A percentile compares a stretch with the other conserved stretches of the same genome.
Conservation (phyloP, 2,113 vertebrate genomes). For the Epinephelus cyanopodus region DNA sequence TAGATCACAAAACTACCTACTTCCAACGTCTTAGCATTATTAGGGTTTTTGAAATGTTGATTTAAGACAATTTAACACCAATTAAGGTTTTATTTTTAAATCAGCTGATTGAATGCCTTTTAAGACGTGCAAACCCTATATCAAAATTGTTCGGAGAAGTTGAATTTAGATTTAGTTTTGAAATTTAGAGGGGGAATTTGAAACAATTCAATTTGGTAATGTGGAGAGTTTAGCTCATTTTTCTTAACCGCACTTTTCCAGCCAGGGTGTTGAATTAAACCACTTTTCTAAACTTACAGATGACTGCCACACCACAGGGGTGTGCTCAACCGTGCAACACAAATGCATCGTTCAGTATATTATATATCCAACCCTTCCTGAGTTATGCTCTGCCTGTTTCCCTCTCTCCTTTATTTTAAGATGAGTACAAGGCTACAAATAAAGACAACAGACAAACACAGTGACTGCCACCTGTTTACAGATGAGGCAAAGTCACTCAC, state of each 20-base stretch:
- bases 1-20: too few species aligned
- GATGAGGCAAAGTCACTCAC: conserved; percentile 36
- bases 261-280: not conserved
- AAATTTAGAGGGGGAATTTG: not conserved
- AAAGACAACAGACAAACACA: conserved; percentile 1
- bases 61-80: too few species aligned
- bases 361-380: not conserved
- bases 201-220: not conserved
- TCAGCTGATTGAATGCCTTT: too few species aligned
- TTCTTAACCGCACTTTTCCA: not conserved
- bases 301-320: not conserved
- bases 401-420: not conserved
- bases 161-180: not conserved
- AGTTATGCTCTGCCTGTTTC: not conserved
- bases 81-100: too few species aligned
- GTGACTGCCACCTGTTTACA: conserved; percentile 43
- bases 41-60: too few species aligned
- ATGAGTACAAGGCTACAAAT: not conserved
- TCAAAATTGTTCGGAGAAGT: not conserved
- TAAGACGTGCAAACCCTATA: too few species aligned
- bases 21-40: too few species aligned
- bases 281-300: not conserved
- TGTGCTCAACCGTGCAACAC: not conserved
- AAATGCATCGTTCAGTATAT: conserved; percentile 3
- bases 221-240: not conserved